phyloP scores from a whole-genome alignment of 1,140 invertebrate genomes.

The Octopus sinensis region DNA sequence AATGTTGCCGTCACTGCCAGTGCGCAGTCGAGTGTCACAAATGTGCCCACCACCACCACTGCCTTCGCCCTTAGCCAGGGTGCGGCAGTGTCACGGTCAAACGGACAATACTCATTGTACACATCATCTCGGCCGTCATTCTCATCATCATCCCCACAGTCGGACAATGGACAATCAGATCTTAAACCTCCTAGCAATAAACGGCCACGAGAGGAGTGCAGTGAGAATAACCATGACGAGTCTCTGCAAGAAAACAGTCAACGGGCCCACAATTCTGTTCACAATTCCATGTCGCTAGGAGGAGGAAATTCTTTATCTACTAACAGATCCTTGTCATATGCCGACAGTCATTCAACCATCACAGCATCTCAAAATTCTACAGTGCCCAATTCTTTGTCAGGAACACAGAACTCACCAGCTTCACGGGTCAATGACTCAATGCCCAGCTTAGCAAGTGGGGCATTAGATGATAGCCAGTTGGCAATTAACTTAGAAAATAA shows the following conservation, averaged over 20 bases:
- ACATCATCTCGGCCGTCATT: neutral
- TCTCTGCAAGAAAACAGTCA: neutral
- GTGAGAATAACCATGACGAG: conserved; percentile 1
- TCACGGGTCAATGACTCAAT: conserved; percentile 5
- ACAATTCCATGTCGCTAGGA: neutral
- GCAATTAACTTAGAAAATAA: conserved; percentile 30
- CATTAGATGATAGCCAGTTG: conserved; percentile 21
- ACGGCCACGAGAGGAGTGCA: conserved; percentile 6
- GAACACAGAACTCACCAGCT: neutral
- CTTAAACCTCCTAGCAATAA: conserved; percentile 11
- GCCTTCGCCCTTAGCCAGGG: neutral
- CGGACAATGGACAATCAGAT: conserved; percentile 3
- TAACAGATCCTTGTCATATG: neutral
- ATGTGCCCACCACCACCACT: neutral
- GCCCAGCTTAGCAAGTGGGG: neutral
- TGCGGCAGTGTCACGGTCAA: neutral
- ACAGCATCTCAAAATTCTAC: neutral
- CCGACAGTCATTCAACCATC: neutral
- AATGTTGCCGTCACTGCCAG: neutral
- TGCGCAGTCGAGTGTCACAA: neutral
- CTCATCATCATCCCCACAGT: conserved; percentile 8
- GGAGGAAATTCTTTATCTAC: neutral
- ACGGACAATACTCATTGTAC: conserved; percentile 4
- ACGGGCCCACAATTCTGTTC: neutral
- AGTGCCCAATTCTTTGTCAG: neutral